Evolutionary conservation across 2,888 invertebrate species (phyloP), one percentile per base, ranked within the genome.

Genomic region (Epistrophe eligans): DNA sequence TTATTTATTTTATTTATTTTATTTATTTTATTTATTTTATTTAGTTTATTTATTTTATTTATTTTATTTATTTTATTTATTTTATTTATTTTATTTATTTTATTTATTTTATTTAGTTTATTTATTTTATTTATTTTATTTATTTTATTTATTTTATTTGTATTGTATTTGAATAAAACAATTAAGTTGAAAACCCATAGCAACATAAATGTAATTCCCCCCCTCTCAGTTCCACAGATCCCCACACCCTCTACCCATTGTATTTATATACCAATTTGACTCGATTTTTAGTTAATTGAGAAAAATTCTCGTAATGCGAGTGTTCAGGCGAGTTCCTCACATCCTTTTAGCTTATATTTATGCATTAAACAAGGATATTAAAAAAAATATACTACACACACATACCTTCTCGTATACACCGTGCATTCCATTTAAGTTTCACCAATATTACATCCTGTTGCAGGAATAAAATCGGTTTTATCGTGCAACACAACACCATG

Each of bases 401-500:
- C 43, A 50, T n/a, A 45, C n/a, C 7, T 45, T 1, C 17, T 48
- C 17, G 35, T 76, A 4, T 13, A 40, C 32, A 45, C 48, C 66
- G 58, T 58, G 73, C 66, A 79, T 79, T 73, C 73, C 73, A 66
- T 72, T 48, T 28, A 50, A 79, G 73, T 73, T 73, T 57, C 66
- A 45, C 66, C 45, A 35, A 32, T 45, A 58, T 73, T 73, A 50
- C 79, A 64, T 77, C 55, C 45, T 57, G 71, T 40, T 55, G 52
- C 70, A 55, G 55, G 6, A 70, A 40, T 70, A 38, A 70, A 55
- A 70, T 55, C n/a, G 24, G 52, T 24, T 70, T 70, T 70, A 70
- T 52, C 67, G 52, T 24, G 28, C 70, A 17, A 50, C 17, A 50
- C 45, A 45, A 32, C 45, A 64, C 62, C 11, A 11, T 38, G 58